Conservation (phyloP, 2,797 vertebrate species). For the Enoplosus armatus region DNA sequence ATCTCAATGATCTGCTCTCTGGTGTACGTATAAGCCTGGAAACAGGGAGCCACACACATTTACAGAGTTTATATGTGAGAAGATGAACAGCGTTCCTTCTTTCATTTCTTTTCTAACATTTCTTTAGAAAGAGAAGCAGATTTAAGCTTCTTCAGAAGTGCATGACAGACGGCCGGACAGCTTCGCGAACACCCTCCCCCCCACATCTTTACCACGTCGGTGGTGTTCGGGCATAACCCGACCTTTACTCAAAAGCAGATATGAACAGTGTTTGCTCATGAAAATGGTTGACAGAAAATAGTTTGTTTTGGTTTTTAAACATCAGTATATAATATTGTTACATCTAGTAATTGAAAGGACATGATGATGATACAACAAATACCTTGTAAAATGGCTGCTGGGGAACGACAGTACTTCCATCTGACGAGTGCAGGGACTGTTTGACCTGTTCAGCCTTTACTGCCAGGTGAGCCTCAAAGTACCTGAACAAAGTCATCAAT, state of each 20-base stretch:
- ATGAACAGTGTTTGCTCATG: no score
- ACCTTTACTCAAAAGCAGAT: no score
- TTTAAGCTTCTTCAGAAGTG: no score
- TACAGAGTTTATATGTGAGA: neutral
- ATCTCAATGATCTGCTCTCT: constrained; percentile 96
- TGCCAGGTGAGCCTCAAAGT: constrained; percentile 96
- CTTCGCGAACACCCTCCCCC: no score
- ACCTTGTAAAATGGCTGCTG: constrained; percentile 95
- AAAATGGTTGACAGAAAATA: no score
- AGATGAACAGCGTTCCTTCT: neutral
- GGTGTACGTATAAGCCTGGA: constrained; percentile 91
- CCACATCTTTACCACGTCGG: no score
- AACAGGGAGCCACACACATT: constrained; percentile 1
- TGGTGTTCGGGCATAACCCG: no score
- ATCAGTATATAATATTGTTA: no score
- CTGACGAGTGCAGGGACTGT: constrained; percentile 93
- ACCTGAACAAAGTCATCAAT: constrained; percentile 64
- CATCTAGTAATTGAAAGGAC: no score
- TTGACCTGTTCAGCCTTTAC: constrained; percentile 97
- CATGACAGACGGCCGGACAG: no score
- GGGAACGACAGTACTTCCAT: constrained; percentile 90
- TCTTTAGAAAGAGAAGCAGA: neutral
- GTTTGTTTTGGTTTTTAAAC: no score
- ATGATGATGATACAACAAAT: neutral
- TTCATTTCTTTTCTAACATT: neutral